Conservation (phyloP, 2,113 vertebrate genomes). For the Benitochromis conjunctus region DNA sequence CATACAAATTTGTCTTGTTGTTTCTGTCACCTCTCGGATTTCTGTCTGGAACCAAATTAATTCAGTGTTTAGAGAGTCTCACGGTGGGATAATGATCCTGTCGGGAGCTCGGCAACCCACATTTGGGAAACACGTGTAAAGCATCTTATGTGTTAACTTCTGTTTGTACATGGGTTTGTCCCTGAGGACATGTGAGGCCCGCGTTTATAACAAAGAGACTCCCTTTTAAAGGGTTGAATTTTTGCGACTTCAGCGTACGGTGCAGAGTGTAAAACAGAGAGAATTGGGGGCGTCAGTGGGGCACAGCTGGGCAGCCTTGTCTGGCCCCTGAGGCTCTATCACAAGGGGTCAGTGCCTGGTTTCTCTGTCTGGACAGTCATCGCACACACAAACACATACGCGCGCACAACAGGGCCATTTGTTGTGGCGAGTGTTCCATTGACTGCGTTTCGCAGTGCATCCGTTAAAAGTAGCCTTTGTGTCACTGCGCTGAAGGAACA, state of each 20-base stretch:
- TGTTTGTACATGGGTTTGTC: conserved; percentile 45
- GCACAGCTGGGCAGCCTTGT: conserved; percentile 73
- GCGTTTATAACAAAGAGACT: conserved; percentile 39
- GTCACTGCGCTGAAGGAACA: conserved; percentile 72
- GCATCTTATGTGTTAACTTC: conserved; percentile 38
- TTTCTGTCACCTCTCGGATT: background rate
- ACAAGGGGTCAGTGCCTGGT: conserved; percentile 71
- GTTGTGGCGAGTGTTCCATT: conserved; percentile 73
- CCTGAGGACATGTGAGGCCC: conserved; percentile 39
- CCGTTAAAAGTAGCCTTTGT: conserved; percentile 84
- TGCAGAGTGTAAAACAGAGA: conserved; percentile 52
- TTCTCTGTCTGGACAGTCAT: conserved; percentile 75
- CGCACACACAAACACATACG: conserved; percentile 62
- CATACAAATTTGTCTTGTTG: background rate
- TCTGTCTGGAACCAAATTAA: conserved; percentile 39
- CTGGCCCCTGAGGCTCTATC: conserved; percentile 66
- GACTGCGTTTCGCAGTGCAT: conserved; percentile 63
- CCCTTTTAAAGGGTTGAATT: conserved; percentile 45
- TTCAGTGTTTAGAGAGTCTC: conserved; percentile 28
- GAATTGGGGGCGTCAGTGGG: conserved; percentile 30
- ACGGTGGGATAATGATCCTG: conserved; percentile 5
- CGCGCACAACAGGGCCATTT: conserved; percentile 76
- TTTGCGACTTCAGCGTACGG: conserved; percentile 40
- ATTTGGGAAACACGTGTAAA: conserved; percentile 24
- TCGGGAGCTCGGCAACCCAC: background rate